Evolutionary conservation across 2,113 vertebrate genomes (phyloP).

Genomic region (Protobothrops flavoviridis): DNA sequence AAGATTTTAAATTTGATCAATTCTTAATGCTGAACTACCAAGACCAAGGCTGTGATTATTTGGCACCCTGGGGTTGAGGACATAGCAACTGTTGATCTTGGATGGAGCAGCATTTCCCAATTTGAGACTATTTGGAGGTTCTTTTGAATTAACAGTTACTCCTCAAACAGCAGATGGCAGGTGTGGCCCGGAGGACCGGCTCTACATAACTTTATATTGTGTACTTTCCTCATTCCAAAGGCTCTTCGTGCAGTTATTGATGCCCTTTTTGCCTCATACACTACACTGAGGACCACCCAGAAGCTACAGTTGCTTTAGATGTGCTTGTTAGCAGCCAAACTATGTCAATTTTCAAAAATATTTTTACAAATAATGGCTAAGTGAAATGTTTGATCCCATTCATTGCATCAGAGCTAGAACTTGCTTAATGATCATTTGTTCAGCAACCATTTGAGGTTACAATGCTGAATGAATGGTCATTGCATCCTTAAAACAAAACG

Average conservation of each 20-base stretch:
- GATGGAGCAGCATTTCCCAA: not conserved
- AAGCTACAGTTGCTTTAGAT: not conserved
- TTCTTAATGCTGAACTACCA: not conserved
- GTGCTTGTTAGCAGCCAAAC: not conserved
- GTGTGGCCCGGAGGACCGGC: not conserved
- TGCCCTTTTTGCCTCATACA: not conserved
- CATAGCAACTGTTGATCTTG: not conserved
- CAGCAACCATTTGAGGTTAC: not conserved
- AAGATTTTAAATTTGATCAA: not conserved
- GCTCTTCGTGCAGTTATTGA: not conserved
- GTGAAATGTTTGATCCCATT: not conserved
- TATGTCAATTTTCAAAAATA: not conserved
- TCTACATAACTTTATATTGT: not conserved
- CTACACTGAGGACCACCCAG: not conserved
- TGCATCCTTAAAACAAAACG: not conserved
- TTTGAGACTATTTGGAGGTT: not conserved
- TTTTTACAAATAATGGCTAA: not conserved
- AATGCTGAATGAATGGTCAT: not conserved
- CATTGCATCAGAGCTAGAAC: not conserved
- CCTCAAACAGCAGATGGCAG: not conserved
- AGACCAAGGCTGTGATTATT: not conserved
- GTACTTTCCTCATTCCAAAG: not conserved
- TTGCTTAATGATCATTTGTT: not conserved
- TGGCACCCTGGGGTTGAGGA: not conserved
- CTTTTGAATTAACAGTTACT: not conserved